Conservation (phyloP, 2,113 vertebrate genomes). For the Mohoua ochrocephala region DNA sequence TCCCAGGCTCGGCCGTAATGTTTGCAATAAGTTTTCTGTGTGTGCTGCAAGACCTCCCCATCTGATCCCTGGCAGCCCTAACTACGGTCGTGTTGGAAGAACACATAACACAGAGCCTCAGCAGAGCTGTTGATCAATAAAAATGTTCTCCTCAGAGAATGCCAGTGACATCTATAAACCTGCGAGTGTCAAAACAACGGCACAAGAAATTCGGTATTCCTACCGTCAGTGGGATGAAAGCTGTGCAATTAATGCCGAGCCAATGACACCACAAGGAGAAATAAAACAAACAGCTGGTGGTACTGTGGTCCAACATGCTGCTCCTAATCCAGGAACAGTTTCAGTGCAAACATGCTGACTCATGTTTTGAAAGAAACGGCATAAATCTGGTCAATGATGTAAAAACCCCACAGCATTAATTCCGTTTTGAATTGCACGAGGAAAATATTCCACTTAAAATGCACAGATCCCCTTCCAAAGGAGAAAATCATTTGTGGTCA, state of each 20-base stretch:
- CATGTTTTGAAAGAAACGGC: background rate
- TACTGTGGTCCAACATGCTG: background rate
- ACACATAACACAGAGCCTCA: constrained; percentile 34
- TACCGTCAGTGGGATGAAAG: constrained; percentile 42
- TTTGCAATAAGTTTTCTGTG: constrained; percentile 2
- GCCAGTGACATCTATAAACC: constrained; percentile 67
- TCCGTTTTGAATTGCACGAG: background rate
- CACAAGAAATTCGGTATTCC: constrained; percentile 3
- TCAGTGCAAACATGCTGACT: constrained; percentile 17
- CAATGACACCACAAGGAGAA: constrained; percentile 60
- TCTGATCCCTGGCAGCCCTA: background rate
- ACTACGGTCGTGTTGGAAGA: constrained; percentile 16
- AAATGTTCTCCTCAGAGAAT: constrained; percentile 44
- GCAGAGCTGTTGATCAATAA: constrained; percentile 67
- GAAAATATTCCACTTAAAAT: background rate
- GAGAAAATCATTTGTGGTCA: background rate
- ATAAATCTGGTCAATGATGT: background rate
- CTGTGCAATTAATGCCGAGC: constrained; percentile 53
- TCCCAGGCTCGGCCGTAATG: background rate
- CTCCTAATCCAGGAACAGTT: background rate
- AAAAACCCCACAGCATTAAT: background rate
- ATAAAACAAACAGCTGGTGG: constrained; percentile 59
- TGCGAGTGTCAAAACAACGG: constrained; percentile 41
- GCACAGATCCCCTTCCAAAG: background rate
- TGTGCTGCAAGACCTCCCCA: background rate